Percentiles rank a stretch among this genome's conserved stretches.
Evolutionary conservation across 2,797 vertebrate species (phyloP).

Genomic region (Galagoides demidoff): DNA sequence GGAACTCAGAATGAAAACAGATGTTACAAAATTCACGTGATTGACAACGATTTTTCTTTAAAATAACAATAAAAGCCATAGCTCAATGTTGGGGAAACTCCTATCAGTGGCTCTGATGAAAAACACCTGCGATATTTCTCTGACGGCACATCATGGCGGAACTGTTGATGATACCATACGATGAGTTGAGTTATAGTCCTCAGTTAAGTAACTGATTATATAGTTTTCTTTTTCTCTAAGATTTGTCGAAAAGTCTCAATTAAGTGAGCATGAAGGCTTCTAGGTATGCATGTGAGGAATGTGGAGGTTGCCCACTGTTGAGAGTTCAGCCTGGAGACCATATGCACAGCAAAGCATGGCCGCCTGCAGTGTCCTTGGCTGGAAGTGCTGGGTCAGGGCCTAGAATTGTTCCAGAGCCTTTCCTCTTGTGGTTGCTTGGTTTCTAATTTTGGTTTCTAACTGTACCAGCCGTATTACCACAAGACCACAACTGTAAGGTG

Average conservation of each 20-base stretch:
- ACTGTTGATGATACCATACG: slow-evolving; percentile 20
- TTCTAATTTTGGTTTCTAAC: slow-evolving; percentile 79
- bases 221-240: slow-evolving; percentile 53
- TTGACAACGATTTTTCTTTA: slow-evolving; percentile 77
- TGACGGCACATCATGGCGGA: not conserved
- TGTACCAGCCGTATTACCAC: slow-evolving; percentile 71
- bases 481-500: slow-evolving; percentile 66
- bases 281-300: slow-evolving; percentile 75
- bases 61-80: slow-evolving; percentile 71
- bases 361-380: slow-evolving; percentile 38
- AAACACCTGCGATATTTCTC: slow-evolving; percentile 68
- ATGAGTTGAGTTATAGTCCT: slow-evolving; percentile 70
- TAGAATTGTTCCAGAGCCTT: slow-evolving; percentile 49
- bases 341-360: not conserved
- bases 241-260: slow-evolving; percentile 79
- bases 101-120: slow-evolving; percentile 66
- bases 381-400: slow-evolving; percentile 55
- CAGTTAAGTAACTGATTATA: slow-evolving; percentile 61
- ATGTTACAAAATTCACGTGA: slow-evolving; percentile 76
- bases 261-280: slow-evolving; percentile 77
- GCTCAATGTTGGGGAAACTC: slow-evolving; percentile 53
- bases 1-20: slow-evolving; percentile 82
- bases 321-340: slow-evolving; percentile 38
- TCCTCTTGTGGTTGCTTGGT: slow-evolving; percentile 68
- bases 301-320: slow-evolving; percentile 54